phyloP scores from a whole-genome alignment of 2,888 invertebrate species.

The Heliconius ismenius region DNA sequence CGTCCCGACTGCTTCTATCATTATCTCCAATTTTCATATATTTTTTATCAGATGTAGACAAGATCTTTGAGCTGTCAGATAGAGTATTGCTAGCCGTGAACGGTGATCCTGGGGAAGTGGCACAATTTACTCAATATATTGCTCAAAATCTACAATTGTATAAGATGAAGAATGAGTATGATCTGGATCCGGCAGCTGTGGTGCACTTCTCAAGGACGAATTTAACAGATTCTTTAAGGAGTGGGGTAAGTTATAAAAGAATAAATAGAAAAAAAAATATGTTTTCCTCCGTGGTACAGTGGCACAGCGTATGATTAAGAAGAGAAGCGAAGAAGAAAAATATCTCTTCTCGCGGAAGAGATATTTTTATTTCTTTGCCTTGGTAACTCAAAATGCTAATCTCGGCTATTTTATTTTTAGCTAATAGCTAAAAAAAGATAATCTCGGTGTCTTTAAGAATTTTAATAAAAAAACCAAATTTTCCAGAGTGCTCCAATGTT shows the following conservation, averaged over 20 bases:
- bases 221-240: slow-evolving; percentile 92
- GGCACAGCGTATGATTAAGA: not conserved
- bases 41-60: slow-evolving; percentile 90
- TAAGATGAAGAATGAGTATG: slow-evolving; percentile 96
- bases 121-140: slow-evolving; percentile 97
- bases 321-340: too few species aligned
- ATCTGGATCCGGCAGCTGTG: slow-evolving; percentile 91
- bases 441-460: too few species aligned
- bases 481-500: slow-evolving; percentile 33
- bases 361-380: not conserved
- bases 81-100: slow-evolving; percentile 92
- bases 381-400: too few species aligned
- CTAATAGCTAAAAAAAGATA: too few species aligned
- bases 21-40: not conserved
- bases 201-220: slow-evolving; percentile 95
- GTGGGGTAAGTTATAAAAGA: slow-evolving; percentile 74
- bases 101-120: slow-evolving; percentile 95
- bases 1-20: too few species aligned
- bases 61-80: slow-evolving; percentile 92
- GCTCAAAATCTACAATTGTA: slow-evolving; percentile 96
- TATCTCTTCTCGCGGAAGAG: too few species aligned
- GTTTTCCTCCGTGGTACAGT: not conserved
- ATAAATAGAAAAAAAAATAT: too few species aligned
- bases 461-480: too few species aligned
- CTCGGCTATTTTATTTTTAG: too few species aligned